Evolutionary conservation across 1,140 invertebrate species (phyloP).

Genomic region (Megalopta genalis): DNA sequence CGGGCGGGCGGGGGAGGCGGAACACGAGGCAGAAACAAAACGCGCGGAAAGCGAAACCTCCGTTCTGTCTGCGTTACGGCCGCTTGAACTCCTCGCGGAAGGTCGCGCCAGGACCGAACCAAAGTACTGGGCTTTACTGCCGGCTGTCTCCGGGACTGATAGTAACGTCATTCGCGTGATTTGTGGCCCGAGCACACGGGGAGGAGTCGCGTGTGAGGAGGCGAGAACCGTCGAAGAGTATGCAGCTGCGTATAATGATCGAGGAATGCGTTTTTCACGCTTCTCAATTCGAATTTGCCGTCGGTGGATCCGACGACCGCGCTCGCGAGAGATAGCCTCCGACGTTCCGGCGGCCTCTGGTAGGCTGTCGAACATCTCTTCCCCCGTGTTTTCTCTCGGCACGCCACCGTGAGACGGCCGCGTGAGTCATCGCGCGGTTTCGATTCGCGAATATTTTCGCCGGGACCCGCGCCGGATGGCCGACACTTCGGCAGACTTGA

Average conservation of each 20-base stretch:
- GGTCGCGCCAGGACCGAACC: conserved; percentile 45
- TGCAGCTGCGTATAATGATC: conserved; percentile 64
- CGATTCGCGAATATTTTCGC: neutral
- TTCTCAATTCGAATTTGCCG: conserved; percentile 70
- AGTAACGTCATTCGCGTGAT: conserved; percentile 69
- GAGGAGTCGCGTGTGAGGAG: conserved; percentile 39
- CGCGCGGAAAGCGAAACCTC: conserved; percentile 11
- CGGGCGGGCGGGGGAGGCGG: too few relatives aligned
- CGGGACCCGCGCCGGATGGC: too few relatives aligned
- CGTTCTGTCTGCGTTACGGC: conserved; percentile 14
- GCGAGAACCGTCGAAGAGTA: conserved; percentile 12
- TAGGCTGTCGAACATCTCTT: conserved; percentile 19
- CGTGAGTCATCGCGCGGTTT: conserved; percentile 33
- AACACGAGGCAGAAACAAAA: conserved; percentile 11
- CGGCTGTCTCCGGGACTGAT: conserved; percentile 62
- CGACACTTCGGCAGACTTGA: too few relatives aligned
- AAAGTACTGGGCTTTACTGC: conserved; percentile 67
- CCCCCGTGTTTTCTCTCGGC: conserved; percentile 16
- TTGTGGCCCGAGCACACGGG: conserved; percentile 61
- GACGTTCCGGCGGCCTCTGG: too few relatives aligned
- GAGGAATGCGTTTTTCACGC: conserved; percentile 72
- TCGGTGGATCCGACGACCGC: conserved; percentile 53
- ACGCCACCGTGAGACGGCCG: neutral
- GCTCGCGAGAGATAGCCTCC: too few relatives aligned
- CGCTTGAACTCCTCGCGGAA: conserved; percentile 34